phyloP scores from a whole-genome alignment of 2,797 vertebrate genomes.

The Coranthus polyacanthus region DNA sequence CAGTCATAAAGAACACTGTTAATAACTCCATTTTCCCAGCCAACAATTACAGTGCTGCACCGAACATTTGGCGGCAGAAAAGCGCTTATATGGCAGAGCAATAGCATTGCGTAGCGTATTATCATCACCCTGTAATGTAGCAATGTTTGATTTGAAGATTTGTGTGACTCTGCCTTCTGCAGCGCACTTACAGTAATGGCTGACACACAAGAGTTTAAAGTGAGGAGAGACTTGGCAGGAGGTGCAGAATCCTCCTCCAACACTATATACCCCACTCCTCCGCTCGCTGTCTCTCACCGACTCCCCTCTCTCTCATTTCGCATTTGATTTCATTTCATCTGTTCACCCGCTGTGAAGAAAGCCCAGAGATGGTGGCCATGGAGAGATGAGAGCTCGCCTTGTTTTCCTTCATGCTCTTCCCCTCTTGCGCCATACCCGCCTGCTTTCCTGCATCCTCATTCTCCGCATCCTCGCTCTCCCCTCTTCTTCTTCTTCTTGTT shows the following conservation, averaged over 20 bases:
- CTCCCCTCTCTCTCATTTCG: constrained; percentile 39
- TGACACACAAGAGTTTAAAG: constrained; percentile 70
- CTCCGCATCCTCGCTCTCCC: constrained; percentile 34
- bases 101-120: neutral
- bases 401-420: constrained; percentile 40
- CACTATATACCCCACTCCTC: constrained; percentile 48
- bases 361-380: constrained; percentile 70
- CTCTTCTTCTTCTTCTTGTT: neutral
- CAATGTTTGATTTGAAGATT: constrained; percentile 72
- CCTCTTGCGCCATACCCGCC: constrained; percentile 3
- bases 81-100: constrained; percentile 51
- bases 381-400: constrained; percentile 75
- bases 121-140: constrained; percentile 47
- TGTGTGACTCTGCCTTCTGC: constrained; percentile 54
- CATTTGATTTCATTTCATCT: constrained; percentile 81
- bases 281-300: constrained; percentile 37
- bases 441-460: constrained; percentile 37
- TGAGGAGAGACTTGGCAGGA: constrained; percentile 71
- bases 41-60: constrained; percentile 42
- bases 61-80: constrained; percentile 52
- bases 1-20: constrained; percentile 63
- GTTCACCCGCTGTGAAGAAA: constrained; percentile 78
- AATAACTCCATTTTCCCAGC: constrained; percentile 59
- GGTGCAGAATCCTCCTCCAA: constrained; percentile 47
- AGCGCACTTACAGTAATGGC: constrained; percentile 72